These are phyloP conservation scores for Oryctolagus cuniculus DNA, from an alignment of 2,113 vertebrate genomes.

Conservation along the genomic window DNA sequence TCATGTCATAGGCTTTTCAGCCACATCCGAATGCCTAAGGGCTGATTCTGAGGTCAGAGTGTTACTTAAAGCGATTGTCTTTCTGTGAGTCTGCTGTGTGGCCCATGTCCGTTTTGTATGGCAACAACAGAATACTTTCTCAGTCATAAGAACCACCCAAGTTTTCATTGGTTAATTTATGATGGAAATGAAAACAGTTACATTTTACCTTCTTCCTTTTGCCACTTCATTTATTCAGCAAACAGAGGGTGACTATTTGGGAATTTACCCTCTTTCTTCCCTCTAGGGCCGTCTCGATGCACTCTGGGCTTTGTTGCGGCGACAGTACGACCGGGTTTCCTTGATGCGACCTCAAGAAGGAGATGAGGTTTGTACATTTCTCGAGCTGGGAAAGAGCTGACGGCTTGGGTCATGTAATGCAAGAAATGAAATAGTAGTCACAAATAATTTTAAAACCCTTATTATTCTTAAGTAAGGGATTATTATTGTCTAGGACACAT, in stretches of 20 bases:
- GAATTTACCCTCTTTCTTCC: constrained; percentile 4
- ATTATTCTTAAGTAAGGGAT: neutral
- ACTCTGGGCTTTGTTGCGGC: constrained; percentile 93
- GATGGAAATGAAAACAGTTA: neutral
- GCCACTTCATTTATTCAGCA: neutral
- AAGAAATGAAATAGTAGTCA: neutral
- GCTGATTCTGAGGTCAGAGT: too few relatives aligned
- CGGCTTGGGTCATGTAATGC: neutral
- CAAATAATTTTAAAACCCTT: neutral
- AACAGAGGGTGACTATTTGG: neutral
- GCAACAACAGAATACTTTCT: neutral
- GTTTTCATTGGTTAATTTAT: neutral
- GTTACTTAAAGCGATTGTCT: too few relatives aligned
- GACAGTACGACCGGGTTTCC: constrained; percentile 96
- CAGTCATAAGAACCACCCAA: neutral
- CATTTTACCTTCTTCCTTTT: neutral
- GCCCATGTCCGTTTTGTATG: neutral
- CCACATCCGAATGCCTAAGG: too few relatives aligned
- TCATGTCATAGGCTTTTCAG: too few relatives aligned
- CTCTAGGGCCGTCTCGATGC: constrained; percentile 95
- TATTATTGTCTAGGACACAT: neutral
- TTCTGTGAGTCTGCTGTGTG: too few relatives aligned
- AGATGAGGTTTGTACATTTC: constrained; percentile 91
- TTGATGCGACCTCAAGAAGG: constrained; percentile 95
- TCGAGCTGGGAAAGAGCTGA: neutral